Base-by-base conservation (phyloP, 2,888 invertebrate genomes). In the Nysson spinosus region DNA sequence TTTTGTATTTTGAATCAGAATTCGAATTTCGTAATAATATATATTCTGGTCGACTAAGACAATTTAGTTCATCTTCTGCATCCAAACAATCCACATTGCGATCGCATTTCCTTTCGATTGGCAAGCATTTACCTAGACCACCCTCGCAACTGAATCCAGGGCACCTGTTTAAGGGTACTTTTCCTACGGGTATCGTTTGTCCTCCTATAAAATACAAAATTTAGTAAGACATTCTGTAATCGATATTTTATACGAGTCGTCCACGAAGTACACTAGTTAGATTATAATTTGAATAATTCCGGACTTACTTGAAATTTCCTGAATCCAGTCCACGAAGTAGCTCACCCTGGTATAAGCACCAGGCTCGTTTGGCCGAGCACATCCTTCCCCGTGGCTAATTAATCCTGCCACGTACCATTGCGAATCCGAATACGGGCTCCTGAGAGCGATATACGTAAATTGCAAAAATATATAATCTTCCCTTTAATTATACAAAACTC, bases 301-400 rank as follows among this genome's bases (percentile, higher is more conserved):
- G 4, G 55, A 82, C 90, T 89, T 86, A 93, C 93, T 87, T 22
- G 89, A 90, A 62, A 90, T 89, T 47, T 89, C 88, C 66, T 88
- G 88, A 64, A 95, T 93, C 95, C 95, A 96, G 61, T 92, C 89
- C n/a, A 92, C 85, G 81, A 91, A 95, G 19, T 92, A 88, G 69
- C 93, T 92, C 14, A 96, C 93, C 86, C 93, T 90, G 0, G 95
- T 95, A 79, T 96, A 96, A 40, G 93, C 95, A 1, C 96, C 96
- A 12, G 95, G 94, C 83, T 95, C 94, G 62, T 91, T 89, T 47
- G 93, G 91, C 69, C 94, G 90, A 14, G 91, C 96, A 85, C 96
- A 96, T 2, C 96, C 96, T 77, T 94, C 93, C 17, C 96, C 96
- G 81, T 96, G 95, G 80, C 95, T 95, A 0, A 96, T 94, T 46